These are phyloP conservation scores for Cyclura pinguis DNA, from an alignment of 2,797 vertebrate genomes.

Conservation along the genomic window DNA sequence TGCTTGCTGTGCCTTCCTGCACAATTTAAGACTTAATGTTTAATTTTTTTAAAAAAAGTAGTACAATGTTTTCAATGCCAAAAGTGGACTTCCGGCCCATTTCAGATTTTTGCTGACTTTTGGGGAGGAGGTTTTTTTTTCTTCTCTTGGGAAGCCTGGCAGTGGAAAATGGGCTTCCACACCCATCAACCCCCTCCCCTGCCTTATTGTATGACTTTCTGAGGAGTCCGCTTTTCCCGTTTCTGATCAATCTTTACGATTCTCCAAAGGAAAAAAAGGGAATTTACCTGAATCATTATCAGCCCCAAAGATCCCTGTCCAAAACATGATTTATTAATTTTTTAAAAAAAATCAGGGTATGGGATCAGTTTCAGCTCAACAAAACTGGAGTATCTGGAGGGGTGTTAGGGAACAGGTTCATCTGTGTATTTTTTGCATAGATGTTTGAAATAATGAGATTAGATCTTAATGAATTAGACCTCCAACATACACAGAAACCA, in stretches of 20 bases:
- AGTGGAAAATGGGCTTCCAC: no score
- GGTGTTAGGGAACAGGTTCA: not conserved
- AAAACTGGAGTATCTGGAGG: not conserved
- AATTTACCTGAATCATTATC: not conserved
- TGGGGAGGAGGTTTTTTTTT: no score
- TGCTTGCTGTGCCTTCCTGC: no score
- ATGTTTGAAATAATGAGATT: no score
- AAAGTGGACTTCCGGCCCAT: no score
- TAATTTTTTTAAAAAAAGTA: no score
- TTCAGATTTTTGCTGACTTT: no score
- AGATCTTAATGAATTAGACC: no score
- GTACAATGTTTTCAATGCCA: no score
- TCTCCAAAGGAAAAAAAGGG: not conserved
- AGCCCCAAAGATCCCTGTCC: not conserved
- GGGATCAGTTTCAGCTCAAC: not conserved
- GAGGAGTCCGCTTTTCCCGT: not conserved
- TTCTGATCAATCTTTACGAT: not conserved
- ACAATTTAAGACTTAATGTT: no score
- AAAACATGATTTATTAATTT: not conserved
- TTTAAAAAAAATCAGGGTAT: slow-evolving; percentile 14
- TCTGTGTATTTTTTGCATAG: not conserved
- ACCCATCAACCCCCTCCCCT: no score
- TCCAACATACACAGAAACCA: not conserved
- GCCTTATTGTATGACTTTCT: not conserved
- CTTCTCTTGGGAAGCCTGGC: no score